These are phyloP conservation scores for Eospalax fontanierii DNA, from an alignment of 2,797 vertebrate genomes.

Conservation along the genomic window DNA sequence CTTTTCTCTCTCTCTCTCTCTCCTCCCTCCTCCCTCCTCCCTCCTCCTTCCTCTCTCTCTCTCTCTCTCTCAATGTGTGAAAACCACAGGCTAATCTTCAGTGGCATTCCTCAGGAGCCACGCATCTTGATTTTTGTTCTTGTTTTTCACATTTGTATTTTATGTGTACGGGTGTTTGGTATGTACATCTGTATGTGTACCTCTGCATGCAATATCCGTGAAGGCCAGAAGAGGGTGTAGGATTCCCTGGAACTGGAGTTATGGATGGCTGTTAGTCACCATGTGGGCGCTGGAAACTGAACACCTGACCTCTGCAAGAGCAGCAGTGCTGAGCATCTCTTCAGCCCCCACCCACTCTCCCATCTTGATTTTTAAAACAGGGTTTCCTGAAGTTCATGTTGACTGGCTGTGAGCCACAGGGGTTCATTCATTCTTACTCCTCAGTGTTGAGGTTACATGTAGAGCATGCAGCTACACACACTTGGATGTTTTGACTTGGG, in stretches of 20 bases:
- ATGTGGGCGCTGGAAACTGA: too few relatives aligned
- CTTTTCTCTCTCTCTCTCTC: too few relatives aligned
- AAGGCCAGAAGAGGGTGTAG: too few relatives aligned
- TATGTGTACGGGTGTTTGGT: too few relatives aligned
- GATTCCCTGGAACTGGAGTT: too few relatives aligned
- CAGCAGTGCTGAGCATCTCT: too few relatives aligned
- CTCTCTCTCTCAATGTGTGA: neutral
- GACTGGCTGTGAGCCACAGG: neutral
- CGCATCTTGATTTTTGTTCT: neutral
- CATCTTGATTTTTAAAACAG: neutral
- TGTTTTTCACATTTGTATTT: neutral
- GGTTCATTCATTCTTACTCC: neutral
- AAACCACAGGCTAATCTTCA: neutral
- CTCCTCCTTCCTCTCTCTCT: too few relatives aligned
- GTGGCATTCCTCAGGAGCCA: neutral
- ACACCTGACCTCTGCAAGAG: too few relatives aligned
- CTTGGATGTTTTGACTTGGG: neutral
- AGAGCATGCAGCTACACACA: neutral
- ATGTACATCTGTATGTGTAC: too few relatives aligned
- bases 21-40: neutral
- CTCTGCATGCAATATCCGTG: too few relatives aligned
- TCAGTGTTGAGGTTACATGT: fast-evolving
- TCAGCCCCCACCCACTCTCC: too few relatives aligned
- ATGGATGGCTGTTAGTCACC: too few relatives aligned
- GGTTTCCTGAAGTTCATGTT: neutral